Base-by-base conservation (phyloP, 1,140 invertebrate genomes). In the Globodera ellingtonae region DNA sequence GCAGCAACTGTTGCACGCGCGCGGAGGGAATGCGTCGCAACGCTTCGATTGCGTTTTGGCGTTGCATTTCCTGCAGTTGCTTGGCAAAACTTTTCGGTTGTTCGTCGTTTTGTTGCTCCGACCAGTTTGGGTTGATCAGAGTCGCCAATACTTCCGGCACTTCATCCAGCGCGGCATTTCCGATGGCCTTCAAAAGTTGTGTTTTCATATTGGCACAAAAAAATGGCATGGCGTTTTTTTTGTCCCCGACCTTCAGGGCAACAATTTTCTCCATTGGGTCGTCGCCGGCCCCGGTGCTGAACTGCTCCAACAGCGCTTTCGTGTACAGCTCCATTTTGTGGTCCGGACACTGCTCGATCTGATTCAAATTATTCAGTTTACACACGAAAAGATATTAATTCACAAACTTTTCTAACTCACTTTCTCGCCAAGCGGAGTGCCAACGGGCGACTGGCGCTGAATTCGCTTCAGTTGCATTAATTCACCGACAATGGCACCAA, bases 1-100 rank as follows among this genome's bases (percentile, higher is more conserved):
- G 48, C 48, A 87, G 77, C 65, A 89, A 73, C 66, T 65, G 66
- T 67, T 87, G 86, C 66, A 87, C 82, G 74, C 83, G 86, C 44
- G 73, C 18, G 62, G 65, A 62, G 24, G 80, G 71, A n/a, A 88
- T 82, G 66, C 83, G 81, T 50, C 86, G 84, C 72, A 89, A 66
- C n/a, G 86, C 80, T 67, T 88, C 87, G 59, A 87, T 87, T 71
- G 86, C 86, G 24, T 87, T 81, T 44, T 80, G 59, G 48, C 85
- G 85, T 77, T 87, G 52, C 56, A 79, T 71, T 35, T 75, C 82
- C 24, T 77, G 72, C 62, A 86, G 52, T 21, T 46, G 7, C 50
- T n/a, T 79, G 46, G 56, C 85, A 82, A 76, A 88, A 66, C 48
- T 76, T 72, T n/a, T 75, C 80, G 44, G 62, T 59, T 62, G 85